Evolutionary conservation across 2,888 invertebrate genomes (phyloP), one percentile per base, ranked within the genome.

Genomic region (Orchesellides sinensis): DNA sequence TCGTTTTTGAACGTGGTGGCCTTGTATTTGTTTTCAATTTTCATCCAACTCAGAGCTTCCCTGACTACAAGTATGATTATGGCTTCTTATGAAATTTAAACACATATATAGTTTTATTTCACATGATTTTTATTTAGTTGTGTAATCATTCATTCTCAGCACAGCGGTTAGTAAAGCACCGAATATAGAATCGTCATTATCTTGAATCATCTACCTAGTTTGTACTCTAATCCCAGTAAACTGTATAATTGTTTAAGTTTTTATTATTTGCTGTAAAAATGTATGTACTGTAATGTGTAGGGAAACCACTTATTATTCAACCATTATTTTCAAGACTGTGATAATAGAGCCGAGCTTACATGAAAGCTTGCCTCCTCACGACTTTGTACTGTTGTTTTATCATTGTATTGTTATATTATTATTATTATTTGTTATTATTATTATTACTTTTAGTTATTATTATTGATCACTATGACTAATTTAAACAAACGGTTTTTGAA

Each of bases 21-120:
- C 91, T 98, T 17, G 92, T 98, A 32, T 99, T 99, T 90, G 94
- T 96, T 29, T 97, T 99, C 90, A 99, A 99, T 92, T 98, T 99
- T 91, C 96, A 99, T 90, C 93, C 96, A 0, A 92, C 91, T 23
- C 94, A 96, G 90, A 98, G 98, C 90, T 99, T 96, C 91, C 93
- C 96, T 0, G 98, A 98, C 90, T 99, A 99, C 91, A 92, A 88
- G 89, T 89, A 88, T 47, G 78, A 47, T 35, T 35, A 8, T 8
- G 35, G 5, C 35, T 12, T 35, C 35, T 12, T 8, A 8, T 35
- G 12, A 35, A 35, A 35, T 35, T 8, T 35, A 35, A 35, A 35
- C 5, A n/a, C 5, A 12, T 35, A 35, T 35, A 35, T n/a, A 59
- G 29, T 32, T 54, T n/a, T 59, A 59, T 59, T 59, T 5, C 17